Evolutionary conservation across 2,888 invertebrate species (phyloP), one percentile per base, ranked within the genome.

Genomic region (Apomyelois bistriatella): DNA sequence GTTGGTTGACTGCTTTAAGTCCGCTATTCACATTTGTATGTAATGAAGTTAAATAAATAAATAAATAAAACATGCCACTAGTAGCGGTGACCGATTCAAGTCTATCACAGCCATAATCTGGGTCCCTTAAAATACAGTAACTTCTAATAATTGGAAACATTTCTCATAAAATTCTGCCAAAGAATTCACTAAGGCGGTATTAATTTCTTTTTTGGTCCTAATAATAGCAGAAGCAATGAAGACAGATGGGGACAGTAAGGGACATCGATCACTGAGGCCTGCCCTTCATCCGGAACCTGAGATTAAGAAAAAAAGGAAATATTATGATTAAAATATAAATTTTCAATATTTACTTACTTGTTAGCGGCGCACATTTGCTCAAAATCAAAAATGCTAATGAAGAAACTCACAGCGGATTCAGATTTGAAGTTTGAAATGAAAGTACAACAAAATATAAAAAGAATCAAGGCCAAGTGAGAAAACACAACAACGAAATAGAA

Each of bases 241-340:
- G 65, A 65, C 57, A 52, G 62, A 65, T 62, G 42, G 62, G n/a
- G 48, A 55, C 49, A 35, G 53, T 43, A 49, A 51, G 52, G 50
- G 42, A 51, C 63, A 58, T 63, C 63, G 58, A 65, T 65, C 65
- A 65, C 52, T 13, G 15, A 3, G 36, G 28, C 43, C 43, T 43
- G 42, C 43, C 52, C 28, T 52, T 52, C 38, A 37, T 49, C 38
- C 38, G 28, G 32, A 15, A 15, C 7, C 30, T 15, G 8, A 9
- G 46, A 6, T 46, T 10, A 46, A 5, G 32, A 32, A 32, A 32
- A 9, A 16, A n/a, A 32, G n/a, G 15, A 35, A 32, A 46, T 46
- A n/a, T 16, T 22, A 22, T 7, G 28, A 28, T 32, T 32, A 7
- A 32, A 32, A 9, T 32, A n/a, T n/a, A n/a, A n/a, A n/a, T 32